These are phyloP conservation scores for Sphaerophoria taeniata DNA, from an alignment of 2,888 invertebrate species.

Conservation along the genomic window DNA sequence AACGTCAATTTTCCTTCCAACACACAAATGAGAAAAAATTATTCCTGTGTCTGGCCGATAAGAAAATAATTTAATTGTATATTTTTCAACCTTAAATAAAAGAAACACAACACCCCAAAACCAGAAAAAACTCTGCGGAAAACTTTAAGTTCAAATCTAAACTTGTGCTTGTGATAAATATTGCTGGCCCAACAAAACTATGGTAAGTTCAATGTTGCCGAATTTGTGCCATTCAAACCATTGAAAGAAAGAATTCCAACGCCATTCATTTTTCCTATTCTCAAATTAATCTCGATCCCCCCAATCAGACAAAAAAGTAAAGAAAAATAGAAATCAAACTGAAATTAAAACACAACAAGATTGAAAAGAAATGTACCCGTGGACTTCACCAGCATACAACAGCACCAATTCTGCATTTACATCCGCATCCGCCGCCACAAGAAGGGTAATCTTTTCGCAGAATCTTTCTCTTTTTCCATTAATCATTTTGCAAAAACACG, in stretches of 20 bases:
- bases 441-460: slow-evolving; percentile 62
- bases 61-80: slow-evolving; percentile 53
- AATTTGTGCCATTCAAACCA: slow-evolving; percentile 42
- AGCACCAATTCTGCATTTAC: slow-evolving; percentile 58
- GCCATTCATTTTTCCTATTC: slow-evolving; percentile 53
- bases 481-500: slow-evolving; percentile 11
- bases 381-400: slow-evolving; percentile 81
- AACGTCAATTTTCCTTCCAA: slow-evolving; percentile 61
- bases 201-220: slow-evolving; percentile 69
- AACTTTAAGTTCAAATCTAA: neutral
- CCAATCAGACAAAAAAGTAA: slow-evolving; percentile 26
- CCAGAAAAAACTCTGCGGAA: slow-evolving; percentile 2
- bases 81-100: neutral
- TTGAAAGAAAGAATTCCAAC: slow-evolving; percentile 45
- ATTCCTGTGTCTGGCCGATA: slow-evolving; percentile 58
- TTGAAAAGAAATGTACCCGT: slow-evolving; percentile 79
- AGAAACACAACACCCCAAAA: slow-evolving; percentile 2
- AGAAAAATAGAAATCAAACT: neutral
- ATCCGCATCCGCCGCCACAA: slow-evolving; percentile 47
- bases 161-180: slow-evolving; percentile 48
- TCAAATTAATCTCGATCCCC: neutral
- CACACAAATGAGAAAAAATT: slow-evolving; percentile 60
- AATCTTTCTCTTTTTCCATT: slow-evolving; percentile 43
- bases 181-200: slow-evolving; percentile 61
- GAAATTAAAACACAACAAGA: neutral